Conservation (phyloP, 92 coral and sea anemone genomes). For the Parazoanthus swiftii region DNA sequence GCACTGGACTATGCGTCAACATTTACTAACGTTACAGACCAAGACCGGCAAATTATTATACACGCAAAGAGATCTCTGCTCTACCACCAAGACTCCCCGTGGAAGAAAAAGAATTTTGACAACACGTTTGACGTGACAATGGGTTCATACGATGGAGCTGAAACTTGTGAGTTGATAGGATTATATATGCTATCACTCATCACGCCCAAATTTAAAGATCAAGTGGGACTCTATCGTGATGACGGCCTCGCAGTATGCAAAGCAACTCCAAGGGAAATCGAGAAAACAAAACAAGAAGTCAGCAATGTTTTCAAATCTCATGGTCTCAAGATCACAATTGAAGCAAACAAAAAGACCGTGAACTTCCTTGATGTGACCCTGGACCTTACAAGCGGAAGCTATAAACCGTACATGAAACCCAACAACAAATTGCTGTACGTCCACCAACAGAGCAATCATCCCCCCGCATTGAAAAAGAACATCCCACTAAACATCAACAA, state of each 20-base stretch:
- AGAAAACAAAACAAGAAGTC: constrained; percentile 19
- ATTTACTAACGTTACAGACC: constrained; percentile 29
- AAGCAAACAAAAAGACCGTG: constrained; percentile 20
- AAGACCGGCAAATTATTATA: constrained; percentile 18
- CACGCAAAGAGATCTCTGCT: constrained; percentile 27
- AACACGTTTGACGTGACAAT: constrained; percentile 9
- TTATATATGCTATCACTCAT: neutral
- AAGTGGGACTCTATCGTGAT: constrained; percentile 4
- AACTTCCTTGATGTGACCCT: constrained; percentile 35
- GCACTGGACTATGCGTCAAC: constrained; percentile 38
- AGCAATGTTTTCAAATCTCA: constrained; percentile 34
- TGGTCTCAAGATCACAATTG: constrained; percentile 25
- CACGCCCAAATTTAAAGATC: neutral
- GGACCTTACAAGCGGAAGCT: constrained; percentile 23
- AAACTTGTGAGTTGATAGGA: constrained; percentile 34
- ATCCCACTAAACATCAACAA: constrained; percentile 24
- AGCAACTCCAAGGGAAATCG: constrained; percentile 18
- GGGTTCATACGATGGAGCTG: constrained; percentile 13
- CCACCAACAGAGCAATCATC: constrained; percentile 29
- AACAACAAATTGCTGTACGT: constrained; percentile 1
- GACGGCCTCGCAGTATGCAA: constrained; percentile 17
- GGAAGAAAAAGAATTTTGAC: constrained; percentile 27
- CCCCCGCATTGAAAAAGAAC: neutral
- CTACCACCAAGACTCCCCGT: constrained; percentile 31
- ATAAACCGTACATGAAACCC: constrained; percentile 40